Evolutionary conservation across 2,888 invertebrate genomes (phyloP).

Genomic region (Nematopogon swammerdamellus): DNA sequence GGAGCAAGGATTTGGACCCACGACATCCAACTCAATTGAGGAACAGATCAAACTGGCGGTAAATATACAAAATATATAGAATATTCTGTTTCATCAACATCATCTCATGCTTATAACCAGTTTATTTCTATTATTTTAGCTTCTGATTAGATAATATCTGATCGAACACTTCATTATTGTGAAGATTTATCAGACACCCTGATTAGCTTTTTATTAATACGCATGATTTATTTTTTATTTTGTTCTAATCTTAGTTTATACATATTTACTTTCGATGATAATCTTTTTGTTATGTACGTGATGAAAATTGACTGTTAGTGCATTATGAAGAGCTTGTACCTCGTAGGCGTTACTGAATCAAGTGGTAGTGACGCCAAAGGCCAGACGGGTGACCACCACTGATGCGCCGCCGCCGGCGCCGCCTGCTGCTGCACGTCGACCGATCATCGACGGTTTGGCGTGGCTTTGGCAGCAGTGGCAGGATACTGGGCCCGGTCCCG

Average conservation of each 20-base stretch:
- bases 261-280: too few species aligned
- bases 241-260: too few species aligned
- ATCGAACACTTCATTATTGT: constrained; percentile 14
- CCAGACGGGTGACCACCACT: constrained; percentile 33
- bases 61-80: constrained; percentile 25
- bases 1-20: constrained; percentile 69
- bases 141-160: constrained; percentile 8
- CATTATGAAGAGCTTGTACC: not conserved
- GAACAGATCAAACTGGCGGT: constrained; percentile 57
- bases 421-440: constrained; percentile 30
- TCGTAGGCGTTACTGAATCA: constrained; percentile 55
- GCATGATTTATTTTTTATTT: too few species aligned
- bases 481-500: constrained; percentile 41
- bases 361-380: constrained; percentile 55
- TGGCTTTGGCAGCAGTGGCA: constrained; percentile 61
- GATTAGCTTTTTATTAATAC: too few species aligned
- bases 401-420: constrained; percentile 39
- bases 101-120: constrained; percentile 4
- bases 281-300: too few species aligned
- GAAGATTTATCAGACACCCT: too few species aligned
- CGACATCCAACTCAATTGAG: constrained; percentile 61
- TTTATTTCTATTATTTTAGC: constrained; percentile 5
- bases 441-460: constrained; percentile 53
- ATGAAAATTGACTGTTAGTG: too few species aligned
- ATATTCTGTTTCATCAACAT: constrained; percentile 5